Conservation (phyloP, 2,888 invertebrate genomes). For the Callimorpha dominula region DNA sequence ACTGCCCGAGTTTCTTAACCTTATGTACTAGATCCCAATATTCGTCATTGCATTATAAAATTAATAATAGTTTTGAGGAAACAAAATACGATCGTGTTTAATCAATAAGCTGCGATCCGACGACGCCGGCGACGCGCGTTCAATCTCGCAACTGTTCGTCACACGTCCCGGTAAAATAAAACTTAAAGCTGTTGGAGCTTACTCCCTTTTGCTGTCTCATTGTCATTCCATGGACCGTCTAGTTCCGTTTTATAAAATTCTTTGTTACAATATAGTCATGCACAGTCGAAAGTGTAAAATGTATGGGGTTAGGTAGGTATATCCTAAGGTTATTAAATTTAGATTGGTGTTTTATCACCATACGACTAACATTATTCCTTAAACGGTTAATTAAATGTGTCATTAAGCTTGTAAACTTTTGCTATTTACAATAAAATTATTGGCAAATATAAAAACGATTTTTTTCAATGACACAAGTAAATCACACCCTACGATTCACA, state of each 20-base stretch:
- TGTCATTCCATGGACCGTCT: conserved; percentile 37
- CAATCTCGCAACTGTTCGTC: conserved; percentile 49
- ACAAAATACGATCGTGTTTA: conserved; percentile 45
- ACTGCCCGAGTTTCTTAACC: not conserved
- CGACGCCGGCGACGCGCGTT: conserved; percentile 14
- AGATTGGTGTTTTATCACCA: not conserved
- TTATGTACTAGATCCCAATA: not conserved
- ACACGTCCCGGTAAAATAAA: conserved; percentile 57
- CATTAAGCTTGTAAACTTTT: not conserved
- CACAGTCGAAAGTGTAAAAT: not conserved
- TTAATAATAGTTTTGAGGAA: conserved; percentile 25
- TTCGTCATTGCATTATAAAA: not conserved
- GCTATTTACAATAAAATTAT: not conserved
- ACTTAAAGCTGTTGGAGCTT: conserved; percentile 36
- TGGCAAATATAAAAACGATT: too few species aligned
- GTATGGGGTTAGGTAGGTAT: not conserved
- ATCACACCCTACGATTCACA: not conserved
- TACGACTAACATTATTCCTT: not conserved
- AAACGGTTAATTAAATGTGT: not conserved
- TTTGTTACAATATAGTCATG: not conserved
- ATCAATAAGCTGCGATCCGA: conserved; percentile 41
- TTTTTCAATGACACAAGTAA: not conserved
- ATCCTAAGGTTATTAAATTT: not conserved
- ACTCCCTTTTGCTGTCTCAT: conserved; percentile 38
- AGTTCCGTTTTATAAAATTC: conserved; percentile 4